Evolutionary conservation across 1,140 invertebrate species (phyloP), one percentile per base, ranked within the genome.

Genomic region (Micrasema minimum): DNA sequence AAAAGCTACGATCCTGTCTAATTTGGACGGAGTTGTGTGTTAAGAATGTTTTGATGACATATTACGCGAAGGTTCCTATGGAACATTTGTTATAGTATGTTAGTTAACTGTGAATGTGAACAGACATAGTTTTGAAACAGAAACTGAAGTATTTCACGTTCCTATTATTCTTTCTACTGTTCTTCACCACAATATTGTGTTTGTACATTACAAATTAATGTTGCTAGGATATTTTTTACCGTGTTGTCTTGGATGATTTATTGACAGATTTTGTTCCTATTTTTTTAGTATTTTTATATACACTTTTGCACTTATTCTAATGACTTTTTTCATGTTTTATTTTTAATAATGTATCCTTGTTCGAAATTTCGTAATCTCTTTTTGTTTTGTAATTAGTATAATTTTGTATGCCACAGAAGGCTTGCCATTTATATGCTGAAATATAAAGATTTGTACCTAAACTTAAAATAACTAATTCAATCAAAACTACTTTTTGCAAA

Each of bases 181-280:
- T 7, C 20, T 46, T 46, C 41, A 9, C n/a, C 41, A 31, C 18
- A 26, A 26, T 43, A 43, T 62, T 45, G 2, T 11, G 43, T 46
- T 62, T 62, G 43, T 46, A 41, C 14, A 37, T 57, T 57, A 12
- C 14, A 37, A 57, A n/a, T n/a, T 59, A 14, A 20, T 23, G 38
- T 62, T 62, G 20, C 41, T 45, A 62, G 35, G 16, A n/a, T 22
- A 22, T 43, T 45, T 62, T 0, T 22, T 6, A 26, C 37, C 1
- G 10, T 43, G 14, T 23, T 45, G 57, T 65, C 62, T 65, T 48
- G 43, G 43, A 48, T 48, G 45, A 65, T 48, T 48, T 35, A 48
- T 23, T 62, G 45, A 65, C 62, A 50, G 43, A 35, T 48, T 50
- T 65, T 65, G 59, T 62, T 62, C 59, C 59, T 62, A 62, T 62